Conservation (phyloP, 2,113 vertebrate genomes). For the Salvelinus namaycush region DNA sequence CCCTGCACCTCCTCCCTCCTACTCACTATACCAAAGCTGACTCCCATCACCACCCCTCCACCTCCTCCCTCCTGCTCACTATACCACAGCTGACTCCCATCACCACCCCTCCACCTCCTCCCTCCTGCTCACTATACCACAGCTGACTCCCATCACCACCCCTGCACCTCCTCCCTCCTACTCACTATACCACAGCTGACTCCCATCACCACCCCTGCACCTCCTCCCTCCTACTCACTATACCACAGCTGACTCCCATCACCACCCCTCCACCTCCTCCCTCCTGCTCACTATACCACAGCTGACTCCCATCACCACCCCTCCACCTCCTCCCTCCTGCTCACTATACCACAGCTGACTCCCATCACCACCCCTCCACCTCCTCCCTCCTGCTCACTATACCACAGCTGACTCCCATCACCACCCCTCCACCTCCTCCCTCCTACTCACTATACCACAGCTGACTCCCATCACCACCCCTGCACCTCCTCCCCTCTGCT, state of each 20-base stretch:
- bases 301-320: not conserved
- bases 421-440: not conserved
- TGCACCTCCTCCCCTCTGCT: not conserved
- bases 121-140: not conserved
- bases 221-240: not conserved
- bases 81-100: slow-evolving; percentile 12
- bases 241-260: slow-evolving; percentile 13
- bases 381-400: not conserved
- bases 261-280: not conserved
- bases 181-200: slow-evolving; percentile 10
- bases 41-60: not conserved
- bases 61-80: not conserved
- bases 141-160: slow-evolving; percentile 2
- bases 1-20: not conserved
- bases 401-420: slow-evolving; percentile 12
- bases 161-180: not conserved
- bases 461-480: not conserved
- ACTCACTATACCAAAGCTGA: slow-evolving; percentile 8
- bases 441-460: not conserved
- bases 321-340: not conserved
- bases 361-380: not conserved
- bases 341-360: slow-evolving; percentile 11
- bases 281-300: not conserved
- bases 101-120: not conserved
- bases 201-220: not conserved